A percentile compares a stretch with the other conserved stretches of the same genome.
phyloP scores from a whole-genome alignment of 2,113 vertebrate species.

The Sterrhoptilus dennistouni region DNA sequence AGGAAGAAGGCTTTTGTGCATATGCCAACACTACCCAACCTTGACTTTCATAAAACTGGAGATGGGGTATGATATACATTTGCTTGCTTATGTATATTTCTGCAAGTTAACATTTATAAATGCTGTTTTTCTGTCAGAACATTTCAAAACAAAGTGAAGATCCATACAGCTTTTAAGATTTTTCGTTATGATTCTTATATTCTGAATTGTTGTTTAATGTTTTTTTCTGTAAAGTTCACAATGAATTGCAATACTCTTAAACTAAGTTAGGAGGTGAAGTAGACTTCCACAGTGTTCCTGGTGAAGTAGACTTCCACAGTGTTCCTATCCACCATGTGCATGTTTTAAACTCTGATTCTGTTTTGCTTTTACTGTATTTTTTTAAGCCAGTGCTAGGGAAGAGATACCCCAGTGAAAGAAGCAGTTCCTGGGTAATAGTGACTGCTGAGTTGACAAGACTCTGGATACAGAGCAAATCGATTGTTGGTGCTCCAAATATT shows the following conservation, averaged over 20 bases:
- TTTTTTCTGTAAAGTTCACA: background rate
- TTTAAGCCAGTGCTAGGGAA: background rate
- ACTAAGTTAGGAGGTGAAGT: background rate
- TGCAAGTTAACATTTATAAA: background rate
- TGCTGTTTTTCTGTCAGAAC: background rate
- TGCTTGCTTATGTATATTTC: background rate
- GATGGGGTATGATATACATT: conserved; percentile 84
- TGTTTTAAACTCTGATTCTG: background rate
- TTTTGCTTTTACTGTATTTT: background rate
- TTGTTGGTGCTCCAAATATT: background rate
- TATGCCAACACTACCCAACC: conserved; percentile 93
- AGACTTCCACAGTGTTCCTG: background rate
- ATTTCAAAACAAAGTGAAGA: background rate
- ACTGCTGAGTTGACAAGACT: background rate
- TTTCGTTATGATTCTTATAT: background rate
- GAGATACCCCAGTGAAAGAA: background rate
- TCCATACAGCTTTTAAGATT: background rate
- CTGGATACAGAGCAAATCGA: background rate
- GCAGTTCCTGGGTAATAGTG: background rate
- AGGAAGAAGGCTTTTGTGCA: conserved; percentile 97
- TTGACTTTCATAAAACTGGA: conserved; percentile 91
- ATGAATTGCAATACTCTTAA: background rate
- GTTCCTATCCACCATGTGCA: background rate
- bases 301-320: background rate
- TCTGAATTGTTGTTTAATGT: background rate